Percentiles rank a stretch among this genome's conserved stretches.
These are phyloP conservation scores for Drosophila simulans DNA, from an alignment of 1,140 invertebrate genomes.

Conservation along the genomic window DNA sequence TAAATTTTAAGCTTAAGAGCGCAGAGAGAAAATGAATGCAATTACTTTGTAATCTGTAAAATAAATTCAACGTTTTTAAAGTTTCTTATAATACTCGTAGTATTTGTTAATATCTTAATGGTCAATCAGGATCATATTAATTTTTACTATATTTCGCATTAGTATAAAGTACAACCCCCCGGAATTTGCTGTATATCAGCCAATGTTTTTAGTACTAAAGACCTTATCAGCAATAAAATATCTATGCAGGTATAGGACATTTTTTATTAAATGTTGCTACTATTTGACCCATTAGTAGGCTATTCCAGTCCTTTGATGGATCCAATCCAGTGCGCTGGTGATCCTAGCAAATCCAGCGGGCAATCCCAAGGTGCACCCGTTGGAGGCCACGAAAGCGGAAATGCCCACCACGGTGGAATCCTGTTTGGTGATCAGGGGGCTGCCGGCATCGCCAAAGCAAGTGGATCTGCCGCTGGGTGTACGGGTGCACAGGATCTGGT, in stretches of 20 bases:
- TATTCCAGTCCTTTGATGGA: constrained; percentile 43
- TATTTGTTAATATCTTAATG: no score
- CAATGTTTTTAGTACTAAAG: no score
- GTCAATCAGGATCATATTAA: no score
- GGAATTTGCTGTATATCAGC: no score
- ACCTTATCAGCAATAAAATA: no score
- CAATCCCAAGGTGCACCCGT: constrained; percentile 48
- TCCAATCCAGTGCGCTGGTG: constrained; percentile 52
- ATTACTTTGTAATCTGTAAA: not conserved
- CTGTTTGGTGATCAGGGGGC: constrained; percentile 42
- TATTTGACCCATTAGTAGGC: constrained; percentile 18
- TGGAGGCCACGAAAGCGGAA: constrained; percentile 41
- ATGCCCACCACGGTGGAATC: constrained; percentile 44
- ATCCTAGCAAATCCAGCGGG: constrained; percentile 57
- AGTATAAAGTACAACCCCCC: no score
- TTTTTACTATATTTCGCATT: no score
- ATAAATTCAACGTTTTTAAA: not conserved
- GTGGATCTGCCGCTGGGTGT: constrained; percentile 44
- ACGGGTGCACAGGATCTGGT: constrained; percentile 45
- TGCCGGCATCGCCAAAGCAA: constrained; percentile 57
- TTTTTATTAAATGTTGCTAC: not conserved
- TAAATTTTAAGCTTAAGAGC: not conserved
- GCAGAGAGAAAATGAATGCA: not conserved
- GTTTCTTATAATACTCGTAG: no score
- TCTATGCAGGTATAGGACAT: not conserved